Evolutionary conservation across 1,140 invertebrate species (phyloP).

Genomic region (Zophobas morio): DNA sequence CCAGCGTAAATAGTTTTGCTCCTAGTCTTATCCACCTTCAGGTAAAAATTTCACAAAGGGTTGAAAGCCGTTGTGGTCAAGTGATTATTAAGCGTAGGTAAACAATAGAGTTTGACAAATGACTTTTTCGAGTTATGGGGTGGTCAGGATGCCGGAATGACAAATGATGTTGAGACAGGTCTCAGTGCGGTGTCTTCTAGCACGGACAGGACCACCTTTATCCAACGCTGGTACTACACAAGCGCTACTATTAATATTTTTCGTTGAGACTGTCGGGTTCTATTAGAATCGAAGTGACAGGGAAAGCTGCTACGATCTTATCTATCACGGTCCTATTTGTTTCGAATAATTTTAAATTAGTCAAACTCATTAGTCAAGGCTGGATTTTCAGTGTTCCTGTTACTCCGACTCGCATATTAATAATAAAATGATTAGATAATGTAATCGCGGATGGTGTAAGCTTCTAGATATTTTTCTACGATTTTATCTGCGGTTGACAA

Average conservation of each 20-base stretch:
- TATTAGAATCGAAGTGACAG: conserved; percentile 39
- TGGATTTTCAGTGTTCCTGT: background rate
- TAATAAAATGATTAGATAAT: conserved; percentile 20
- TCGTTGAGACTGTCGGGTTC: conserved; percentile 28
- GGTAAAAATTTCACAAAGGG: conserved; percentile 20
- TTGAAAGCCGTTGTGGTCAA: conserved; percentile 53
- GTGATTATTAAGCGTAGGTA: conserved; percentile 56
- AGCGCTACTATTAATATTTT: conserved; percentile 61
- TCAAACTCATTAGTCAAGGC: conserved; percentile 22
- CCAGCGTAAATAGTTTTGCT: too few relatives aligned
- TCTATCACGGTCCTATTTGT: conserved; percentile 13
- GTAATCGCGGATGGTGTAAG: background rate
- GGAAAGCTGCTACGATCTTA: conserved; percentile 32
- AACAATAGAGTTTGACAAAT: conserved; percentile 63
- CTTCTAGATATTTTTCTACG: conserved; percentile 10
- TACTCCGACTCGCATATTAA: too few relatives aligned
- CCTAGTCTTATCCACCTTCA: background rate
- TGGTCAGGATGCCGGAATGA: conserved; percentile 59
- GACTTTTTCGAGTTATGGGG: conserved; percentile 60
- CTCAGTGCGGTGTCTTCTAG: conserved; percentile 56
- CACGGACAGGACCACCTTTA: conserved; percentile 58
- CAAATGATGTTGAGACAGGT: conserved; percentile 62
- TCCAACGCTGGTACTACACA: conserved; percentile 54
- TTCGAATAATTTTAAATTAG: conserved; percentile 14
- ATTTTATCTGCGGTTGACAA: conserved; percentile 26